A percentile compares a stretch with the other conserved stretches of the same genome.
These are phyloP conservation scores for Nymphicus hollandicus DNA, from an alignment of 2,113 vertebrate genomes.

Conservation along the genomic window DNA sequence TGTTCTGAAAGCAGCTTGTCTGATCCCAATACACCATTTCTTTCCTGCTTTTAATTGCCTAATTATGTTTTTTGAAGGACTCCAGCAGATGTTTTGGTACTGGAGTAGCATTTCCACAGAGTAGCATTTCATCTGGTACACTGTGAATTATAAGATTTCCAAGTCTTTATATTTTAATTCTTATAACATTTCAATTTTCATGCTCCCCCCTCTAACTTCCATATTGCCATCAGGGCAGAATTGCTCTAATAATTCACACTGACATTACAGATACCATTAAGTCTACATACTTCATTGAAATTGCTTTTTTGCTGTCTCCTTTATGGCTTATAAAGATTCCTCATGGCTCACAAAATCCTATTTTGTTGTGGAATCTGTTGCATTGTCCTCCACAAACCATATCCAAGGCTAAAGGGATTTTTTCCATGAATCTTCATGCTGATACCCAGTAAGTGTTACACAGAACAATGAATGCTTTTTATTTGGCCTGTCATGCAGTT, in stretches of 20 bases:
- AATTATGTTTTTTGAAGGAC: slow-evolving; percentile 14
- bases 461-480: not conserved
- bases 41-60: not conserved
- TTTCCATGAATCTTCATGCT: slow-evolving; percentile 29
- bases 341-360: slow-evolving; percentile 58
- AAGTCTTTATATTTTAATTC: slow-evolving; percentile 20
- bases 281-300: slow-evolving; percentile 71
- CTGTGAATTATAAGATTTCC: not conserved
- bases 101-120: not conserved
- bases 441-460: not conserved
- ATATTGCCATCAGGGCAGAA: slow-evolving; percentile 45
- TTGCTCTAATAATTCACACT: slow-evolving; percentile 72
- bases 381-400: slow-evolving; percentile 64
- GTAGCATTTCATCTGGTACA: not conserved
- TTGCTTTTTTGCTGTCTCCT: slow-evolving; percentile 67
- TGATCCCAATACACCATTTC: not conserved
- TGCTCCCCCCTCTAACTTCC: slow-evolving; percentile 16
- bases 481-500: not conserved
- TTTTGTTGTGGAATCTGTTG: slow-evolving; percentile 56
- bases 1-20: not conserved
- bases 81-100: not conserved
- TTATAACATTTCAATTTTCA: not conserved
- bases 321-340: slow-evolving; percentile 73
- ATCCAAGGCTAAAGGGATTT: slow-evolving; percentile 66
- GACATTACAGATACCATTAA: slow-evolving; percentile 73